These are phyloP conservation scores for Pocota personata DNA, from an alignment of 2,888 invertebrate species.

Conservation along the genomic window DNA sequence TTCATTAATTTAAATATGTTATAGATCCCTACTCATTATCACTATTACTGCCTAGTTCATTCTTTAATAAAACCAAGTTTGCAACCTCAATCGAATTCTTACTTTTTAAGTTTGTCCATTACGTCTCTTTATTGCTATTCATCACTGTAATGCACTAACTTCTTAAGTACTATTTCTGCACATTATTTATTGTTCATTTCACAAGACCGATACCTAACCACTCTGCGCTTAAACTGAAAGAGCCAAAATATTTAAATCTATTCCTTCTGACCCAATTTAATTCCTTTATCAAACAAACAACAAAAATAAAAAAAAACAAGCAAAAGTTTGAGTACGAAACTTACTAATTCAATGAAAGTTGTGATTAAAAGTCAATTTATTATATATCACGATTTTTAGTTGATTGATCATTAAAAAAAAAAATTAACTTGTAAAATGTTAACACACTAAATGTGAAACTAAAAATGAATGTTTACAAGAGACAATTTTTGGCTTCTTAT, in stretches of 20 bases:
- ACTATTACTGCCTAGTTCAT: too few species aligned
- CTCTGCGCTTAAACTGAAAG: conserved; percentile 6
- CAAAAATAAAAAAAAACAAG: not conserved
- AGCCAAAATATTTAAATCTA: not conserved
- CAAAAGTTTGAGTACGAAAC: not conserved
- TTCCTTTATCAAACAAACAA: not conserved
- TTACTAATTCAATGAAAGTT: not conserved
- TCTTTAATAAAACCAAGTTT: not conserved
- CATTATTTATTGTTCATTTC: not conserved
- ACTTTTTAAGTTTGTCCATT: conserved; percentile 15
- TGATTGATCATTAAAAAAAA: conserved; percentile 19
- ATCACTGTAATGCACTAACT: not conserved
- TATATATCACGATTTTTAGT: not conserved
- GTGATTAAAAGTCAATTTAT: conserved; percentile 8
- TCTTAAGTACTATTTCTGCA: not conserved
- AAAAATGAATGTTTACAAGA: not conserved
- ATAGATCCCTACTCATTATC: too few species aligned
- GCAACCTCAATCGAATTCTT: not conserved
- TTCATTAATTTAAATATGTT: too few species aligned
- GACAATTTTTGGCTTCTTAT: conserved; percentile 1
- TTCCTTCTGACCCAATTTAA: not conserved
- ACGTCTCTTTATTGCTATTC: conserved; percentile 5
- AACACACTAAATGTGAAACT: not conserved
- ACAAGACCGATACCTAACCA: conserved; percentile 2
- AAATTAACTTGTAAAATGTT: not conserved